Evolutionary conservation across 2,888 invertebrate species (phyloP), one percentile per base, ranked within the genome.

Genomic region (Tortricodes alternella): DNA sequence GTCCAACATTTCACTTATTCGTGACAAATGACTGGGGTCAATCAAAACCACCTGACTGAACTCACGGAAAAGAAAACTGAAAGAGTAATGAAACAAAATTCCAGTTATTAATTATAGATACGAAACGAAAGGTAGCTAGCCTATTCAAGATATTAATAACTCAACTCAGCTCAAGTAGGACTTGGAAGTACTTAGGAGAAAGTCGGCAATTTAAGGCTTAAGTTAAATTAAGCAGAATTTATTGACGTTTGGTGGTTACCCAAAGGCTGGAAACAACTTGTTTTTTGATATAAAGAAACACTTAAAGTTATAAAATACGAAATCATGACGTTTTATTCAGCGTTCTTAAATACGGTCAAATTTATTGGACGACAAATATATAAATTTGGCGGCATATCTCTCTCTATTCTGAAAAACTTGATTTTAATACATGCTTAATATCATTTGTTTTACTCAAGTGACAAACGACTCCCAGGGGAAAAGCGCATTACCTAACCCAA

Each of bases 1-100:
- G 48, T 43, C 27, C 27, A 48, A 38, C 52, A 41, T 52, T 46
- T 58, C 57, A 52, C 52, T 52, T 52, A 46, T 32, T 46, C 52
- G 52, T 52, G 35, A 46, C 57, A 24, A 52, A 51, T 52, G 46
- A 52, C 39, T 9, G 39, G 57, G 46, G 16, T 46, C 52, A 46
- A 46, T n/a, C n/a, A n/a, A 19, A 41, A 35, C n/a, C 52, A 46
- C 24, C 39, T 46, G 46, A 46, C 35, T 37, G 41, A 55, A 49
- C 11, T n/a, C 41, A 8, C 41, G 27, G 13, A 49, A 55, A 49
- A n/a, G n/a, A 34, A 35, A 43, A 29, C 15, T 29, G 19, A 41
- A 21, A 24, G 15, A 23, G 13, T 39, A 46, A 43, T 35, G 3
- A 35, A 34, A 48, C 13, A 32, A 11, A 23, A 41, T 50, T 34